Percentiles rank a stretch among this genome's conserved stretches.
These are phyloP conservation scores for Hippocampus barbouri DNA, from an alignment of 2,113 vertebrate genomes.

Conservation along the genomic window DNA sequence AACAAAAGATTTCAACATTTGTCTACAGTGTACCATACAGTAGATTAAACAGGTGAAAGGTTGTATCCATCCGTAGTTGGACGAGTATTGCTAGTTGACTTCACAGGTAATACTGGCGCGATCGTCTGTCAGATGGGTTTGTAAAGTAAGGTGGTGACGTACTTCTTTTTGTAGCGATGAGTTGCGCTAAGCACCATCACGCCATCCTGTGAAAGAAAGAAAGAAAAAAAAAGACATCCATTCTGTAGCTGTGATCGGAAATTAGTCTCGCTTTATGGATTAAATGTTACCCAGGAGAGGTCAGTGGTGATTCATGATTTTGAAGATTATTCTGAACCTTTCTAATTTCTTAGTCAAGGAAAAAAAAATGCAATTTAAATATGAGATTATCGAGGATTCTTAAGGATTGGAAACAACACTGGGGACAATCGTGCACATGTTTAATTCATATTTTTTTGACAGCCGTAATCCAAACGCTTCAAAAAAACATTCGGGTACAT, in stretches of 20 bases:
- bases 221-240: neutral
- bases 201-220: constrained; percentile 76
- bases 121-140: constrained; percentile 71
- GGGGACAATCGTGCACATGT: too few species aligned
- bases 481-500: neutral
- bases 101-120: constrained; percentile 3
- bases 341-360: too few species aligned
- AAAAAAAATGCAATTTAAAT: too few species aligned
- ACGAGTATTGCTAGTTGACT: neutral
- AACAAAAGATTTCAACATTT: neutral
- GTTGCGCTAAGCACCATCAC: constrained; percentile 98
- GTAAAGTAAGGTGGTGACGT: constrained; percentile 87
- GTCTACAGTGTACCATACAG: too few species aligned
- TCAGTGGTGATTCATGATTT: neutral
- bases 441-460: too few species aligned
- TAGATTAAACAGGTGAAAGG: neutral
- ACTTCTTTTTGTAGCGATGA: constrained; percentile 98
- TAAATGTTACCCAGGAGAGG: neutral
- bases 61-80: neutral
- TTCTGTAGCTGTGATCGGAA: neutral
- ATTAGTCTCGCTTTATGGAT: neutral
- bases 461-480: neutral
- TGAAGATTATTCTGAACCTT: too few species aligned
- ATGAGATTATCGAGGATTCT: too few species aligned
- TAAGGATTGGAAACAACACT: too few species aligned